These are phyloP conservation scores for Julus scandinavius DNA, from an alignment of 2,888 invertebrate species.

Conservation along the genomic window DNA sequence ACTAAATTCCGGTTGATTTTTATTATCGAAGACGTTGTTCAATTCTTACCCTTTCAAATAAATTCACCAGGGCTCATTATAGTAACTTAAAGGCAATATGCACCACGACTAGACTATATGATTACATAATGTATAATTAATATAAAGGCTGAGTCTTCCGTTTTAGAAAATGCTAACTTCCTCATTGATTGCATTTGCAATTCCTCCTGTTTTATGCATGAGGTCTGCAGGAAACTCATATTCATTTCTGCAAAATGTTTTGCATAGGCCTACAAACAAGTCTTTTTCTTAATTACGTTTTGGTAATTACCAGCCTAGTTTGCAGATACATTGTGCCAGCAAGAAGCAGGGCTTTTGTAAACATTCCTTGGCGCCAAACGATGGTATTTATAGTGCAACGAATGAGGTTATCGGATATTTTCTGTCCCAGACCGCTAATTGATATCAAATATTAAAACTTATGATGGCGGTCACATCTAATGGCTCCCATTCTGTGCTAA, in stretches of 20 bases:
- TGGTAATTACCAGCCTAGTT: conserved; percentile 14
- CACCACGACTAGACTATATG: background rate
- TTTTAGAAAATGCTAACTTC: background rate
- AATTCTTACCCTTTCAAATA: background rate
- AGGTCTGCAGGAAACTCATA: background rate
- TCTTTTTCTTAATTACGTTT: background rate
- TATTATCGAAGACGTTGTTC: background rate
- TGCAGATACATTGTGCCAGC: background rate
- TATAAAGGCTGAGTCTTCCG: background rate
- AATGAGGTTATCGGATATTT: conserved; percentile 31
- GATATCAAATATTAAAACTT: conserved; percentile 46
- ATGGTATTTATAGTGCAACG: background rate
- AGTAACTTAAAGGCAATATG: background rate
- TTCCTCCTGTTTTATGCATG: background rate
- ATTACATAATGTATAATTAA: conserved; percentile 1
- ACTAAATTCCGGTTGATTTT: background rate
- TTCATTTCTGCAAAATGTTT: background rate
- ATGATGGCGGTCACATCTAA: conserved; percentile 46
- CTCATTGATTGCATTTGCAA: background rate
- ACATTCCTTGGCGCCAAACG: conserved; percentile 26
- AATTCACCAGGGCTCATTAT: background rate
- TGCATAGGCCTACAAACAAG: background rate
- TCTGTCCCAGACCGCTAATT: conserved; percentile 31
- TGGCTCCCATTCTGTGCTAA: conserved; percentile 25
- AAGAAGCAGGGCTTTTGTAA: background rate